These are phyloP conservation scores for Psilanteris sp. DNA, from an alignment of 1,140 invertebrate genomes.

Conservation along the genomic window DNA sequence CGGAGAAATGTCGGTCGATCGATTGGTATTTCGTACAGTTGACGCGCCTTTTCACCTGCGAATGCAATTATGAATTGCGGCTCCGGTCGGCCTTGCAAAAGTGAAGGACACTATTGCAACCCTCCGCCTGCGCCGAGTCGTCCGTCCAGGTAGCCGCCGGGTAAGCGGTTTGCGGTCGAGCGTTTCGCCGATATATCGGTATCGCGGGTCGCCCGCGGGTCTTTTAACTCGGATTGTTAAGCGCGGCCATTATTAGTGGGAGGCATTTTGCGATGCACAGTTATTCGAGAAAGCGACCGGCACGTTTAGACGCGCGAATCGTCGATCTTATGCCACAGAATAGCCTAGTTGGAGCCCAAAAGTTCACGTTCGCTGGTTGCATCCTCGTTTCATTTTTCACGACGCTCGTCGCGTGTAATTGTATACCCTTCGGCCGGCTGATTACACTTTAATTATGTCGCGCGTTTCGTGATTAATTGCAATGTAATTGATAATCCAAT, in stretches of 20 bases:
- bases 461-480: too few species aligned
- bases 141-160: neutral
- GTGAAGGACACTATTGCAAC: slow-evolving; percentile 56
- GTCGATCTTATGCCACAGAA: neutral
- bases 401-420: too few species aligned
- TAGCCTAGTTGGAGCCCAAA: too few species aligned
- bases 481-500: too few species aligned
- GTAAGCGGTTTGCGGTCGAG: slow-evolving; percentile 27
- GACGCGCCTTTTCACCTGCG: slow-evolving; percentile 46
- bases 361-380: too few species aligned
- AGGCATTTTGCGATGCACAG: slow-evolving; percentile 38
- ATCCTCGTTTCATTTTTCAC: too few species aligned
- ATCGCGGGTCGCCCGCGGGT: neutral
- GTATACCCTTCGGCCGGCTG: too few species aligned
- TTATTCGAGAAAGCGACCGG: slow-evolving; percentile 51
- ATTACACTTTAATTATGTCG: too few species aligned
- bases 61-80: slow-evolving; percentile 58
- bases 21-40: slow-evolving; percentile 33
- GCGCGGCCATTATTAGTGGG: slow-evolving; percentile 9
- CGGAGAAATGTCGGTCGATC: slow-evolving; percentile 49
- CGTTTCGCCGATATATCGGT: slow-evolving; percentile 9
- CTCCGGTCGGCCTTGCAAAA: slow-evolving; percentile 52
- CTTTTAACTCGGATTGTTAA: slow-evolving; percentile 8
- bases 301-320: slow-evolving; percentile 22
- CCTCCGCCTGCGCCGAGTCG: slow-evolving; percentile 9